phyloP scores from a whole-genome alignment of 2,888 invertebrate species.

The Aleiodes testaceus region DNA sequence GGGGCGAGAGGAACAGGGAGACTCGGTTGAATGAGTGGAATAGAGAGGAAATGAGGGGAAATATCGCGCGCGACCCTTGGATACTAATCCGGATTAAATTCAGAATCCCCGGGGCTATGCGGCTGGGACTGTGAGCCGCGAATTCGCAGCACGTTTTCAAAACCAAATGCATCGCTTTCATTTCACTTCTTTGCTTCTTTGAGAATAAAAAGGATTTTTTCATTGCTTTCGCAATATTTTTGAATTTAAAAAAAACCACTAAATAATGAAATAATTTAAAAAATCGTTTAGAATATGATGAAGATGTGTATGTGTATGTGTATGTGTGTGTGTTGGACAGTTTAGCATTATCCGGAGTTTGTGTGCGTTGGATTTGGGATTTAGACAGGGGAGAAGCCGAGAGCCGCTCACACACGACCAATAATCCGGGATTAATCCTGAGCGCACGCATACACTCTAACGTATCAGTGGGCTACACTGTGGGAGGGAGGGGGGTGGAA shows the following conservation, averaged over 20 bases:
- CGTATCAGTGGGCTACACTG: conserved; percentile 29
- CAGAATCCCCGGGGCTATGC: conserved; percentile 66
- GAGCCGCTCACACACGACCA: conserved; percentile 62
- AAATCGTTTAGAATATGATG: no score
- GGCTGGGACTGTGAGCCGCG: conserved; percentile 65
- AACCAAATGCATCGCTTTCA: conserved; percentile 33
- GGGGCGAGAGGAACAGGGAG: conserved; percentile 41
- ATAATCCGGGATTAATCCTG: conserved; percentile 71
- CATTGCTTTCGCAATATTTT: no score
- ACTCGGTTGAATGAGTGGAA: conserved; percentile 38
- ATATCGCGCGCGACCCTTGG: conserved; percentile 70
- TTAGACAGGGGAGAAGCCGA: conserved; percentile 60
- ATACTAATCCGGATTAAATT: conserved; percentile 72
- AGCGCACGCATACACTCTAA: conserved; percentile 52
- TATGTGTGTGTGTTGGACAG: conserved; percentile 47
- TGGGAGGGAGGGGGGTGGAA: neutral
- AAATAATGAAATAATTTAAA: no score
- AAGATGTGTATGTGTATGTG: conserved; percentile 19
- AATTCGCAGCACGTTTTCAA: conserved; percentile 54
- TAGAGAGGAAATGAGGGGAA: conserved; percentile 60
- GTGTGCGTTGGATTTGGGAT: conserved; percentile 72
- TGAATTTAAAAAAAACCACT: no score
- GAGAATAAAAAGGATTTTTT: neutral
- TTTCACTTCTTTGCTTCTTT: conserved; percentile 3
- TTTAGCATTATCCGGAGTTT: conserved; percentile 67